Percentiles rank a stretch among this genome's conserved stretches.
Conservation (phyloP, 2,113 vertebrate species). For the Microtus ochrogaster region DNA sequence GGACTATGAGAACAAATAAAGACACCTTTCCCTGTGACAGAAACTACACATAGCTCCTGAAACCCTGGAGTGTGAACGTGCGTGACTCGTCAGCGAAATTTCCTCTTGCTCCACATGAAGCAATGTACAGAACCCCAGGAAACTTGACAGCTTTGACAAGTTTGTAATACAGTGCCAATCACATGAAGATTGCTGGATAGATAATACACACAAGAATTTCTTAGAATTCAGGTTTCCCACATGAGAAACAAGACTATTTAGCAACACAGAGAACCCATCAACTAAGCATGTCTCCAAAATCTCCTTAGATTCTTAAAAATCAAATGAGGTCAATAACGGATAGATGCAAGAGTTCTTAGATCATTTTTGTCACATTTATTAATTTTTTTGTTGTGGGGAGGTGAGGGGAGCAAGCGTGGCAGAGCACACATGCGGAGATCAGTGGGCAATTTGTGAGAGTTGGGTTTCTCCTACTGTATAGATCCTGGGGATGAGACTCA, state of each 20-base stretch:
- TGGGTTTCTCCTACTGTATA: neutral
- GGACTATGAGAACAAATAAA: neutral
- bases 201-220: neutral
- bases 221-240: neutral
- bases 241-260: neutral
- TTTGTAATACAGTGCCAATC: neutral
- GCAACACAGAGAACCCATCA: neutral
- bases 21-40: neutral
- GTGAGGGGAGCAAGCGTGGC: no score
- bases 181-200: neutral
- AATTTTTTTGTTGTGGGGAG: no score
- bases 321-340: neutral
- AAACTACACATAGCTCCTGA: neutral
- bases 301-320: neutral
- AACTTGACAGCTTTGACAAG: neutral
- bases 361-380: neutral
- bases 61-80: neutral
- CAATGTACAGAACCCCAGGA: neutral
- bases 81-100: neutral
- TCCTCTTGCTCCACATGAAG: neutral
- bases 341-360: neutral
- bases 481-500: neutral
- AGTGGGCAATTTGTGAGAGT: no score
- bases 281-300: neutral
- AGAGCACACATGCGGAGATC: rapidly evolving